Evolutionary conservation across 2,888 invertebrate species (phyloP), one percentile per base, ranked within the genome.

Genomic region (Drosophila monieri): DNA sequence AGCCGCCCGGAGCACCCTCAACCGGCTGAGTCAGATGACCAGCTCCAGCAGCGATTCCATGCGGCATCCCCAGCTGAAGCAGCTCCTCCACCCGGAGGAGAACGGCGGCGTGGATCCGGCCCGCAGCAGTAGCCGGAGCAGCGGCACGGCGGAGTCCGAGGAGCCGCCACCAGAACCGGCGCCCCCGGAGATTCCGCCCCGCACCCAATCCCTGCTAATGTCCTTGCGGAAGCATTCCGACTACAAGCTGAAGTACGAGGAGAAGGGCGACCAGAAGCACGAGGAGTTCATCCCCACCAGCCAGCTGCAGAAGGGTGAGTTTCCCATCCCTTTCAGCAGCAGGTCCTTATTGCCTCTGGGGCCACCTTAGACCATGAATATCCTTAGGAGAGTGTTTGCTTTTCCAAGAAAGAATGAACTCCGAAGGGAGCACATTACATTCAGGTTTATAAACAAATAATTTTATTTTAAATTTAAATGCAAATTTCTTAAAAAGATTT

Each of bases 131-230:
- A 59, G 51, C 39, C 30, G 48, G 12, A 72, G 81, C 49, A 78
- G 80, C 39, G 81, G 77, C 25, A 90, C 88, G 51, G 84, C 81
- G 76, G 96, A 96, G 71, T 68, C 68, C 1, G 68, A 67, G 39
- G 65, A 67, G 8, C 96, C 96, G 2, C 96, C 96, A 10, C 96
- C 96, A 3, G 96, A 96, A 89, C 96, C 96, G 1, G 96, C 96
- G 52, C 96, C 96, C 6, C 96, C 96, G 2, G 96, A 96, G 92
- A 95, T 96, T 53, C 96, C 96, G 35, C 96, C 96, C n/a, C 93
- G 96, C 43, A 96, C 96, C 1, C 96, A 96, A 14, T 96, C 96
- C 51, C 93, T 96, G 66, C 94, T 96, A 21, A 89, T 91, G 88
- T 91, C 91, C 58, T 80, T 91, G 73, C 89, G 91, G 59, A 91